Conservation (phyloP, 1,140 invertebrate genomes). For the Galleria mellonella region DNA sequence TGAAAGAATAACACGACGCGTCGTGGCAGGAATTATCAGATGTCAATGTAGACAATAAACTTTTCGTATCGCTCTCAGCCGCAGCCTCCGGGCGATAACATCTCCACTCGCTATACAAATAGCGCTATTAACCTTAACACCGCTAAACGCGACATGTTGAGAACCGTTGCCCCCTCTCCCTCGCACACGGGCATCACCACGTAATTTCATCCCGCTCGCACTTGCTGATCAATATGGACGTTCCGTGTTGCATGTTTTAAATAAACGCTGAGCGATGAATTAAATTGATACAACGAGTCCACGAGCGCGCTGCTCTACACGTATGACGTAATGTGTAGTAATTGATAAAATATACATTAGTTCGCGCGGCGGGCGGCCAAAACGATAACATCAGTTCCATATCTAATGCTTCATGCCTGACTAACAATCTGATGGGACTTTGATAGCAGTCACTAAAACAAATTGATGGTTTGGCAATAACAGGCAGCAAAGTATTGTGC, state of each 20-base stretch:
- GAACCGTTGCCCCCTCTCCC: conserved; percentile 15
- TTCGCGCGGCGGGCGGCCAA: conserved; percentile 4
- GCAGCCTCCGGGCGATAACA: conserved; percentile 37
- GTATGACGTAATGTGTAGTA: conserved; percentile 28
- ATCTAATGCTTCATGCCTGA: too few species aligned
- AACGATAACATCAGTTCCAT: conserved; percentile 3
- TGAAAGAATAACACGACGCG: conserved; percentile 6
- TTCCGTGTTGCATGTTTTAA: conserved; percentile 17
- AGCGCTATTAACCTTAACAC: conserved; percentile 58
- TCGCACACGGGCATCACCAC: conserved; percentile 5
- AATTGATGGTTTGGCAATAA: too few species aligned
- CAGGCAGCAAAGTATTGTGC: too few species aligned
- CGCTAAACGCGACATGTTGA: conserved; percentile 31
- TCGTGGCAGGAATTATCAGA: conserved; percentile 13
- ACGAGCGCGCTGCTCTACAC: conserved; percentile 6
- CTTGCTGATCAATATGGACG: conserved; percentile 4
- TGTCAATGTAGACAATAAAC: conserved; percentile 30
- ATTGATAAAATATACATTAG: conserved; percentile 35
- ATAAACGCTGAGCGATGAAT: conserved; percentile 29
- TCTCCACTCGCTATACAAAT: conserved; percentile 46
- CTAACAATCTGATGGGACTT: too few species aligned
- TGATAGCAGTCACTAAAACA: too few species aligned
- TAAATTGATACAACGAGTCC: conserved; percentile 23
- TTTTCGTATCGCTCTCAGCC: conserved; percentile 15
- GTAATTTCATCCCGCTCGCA: conserved; percentile 4